Percentiles rank a stretch among this genome's conserved stretches.
Evolutionary conservation across 2,113 vertebrate species (phyloP).

Genomic region (Morone chrysops): DNA sequence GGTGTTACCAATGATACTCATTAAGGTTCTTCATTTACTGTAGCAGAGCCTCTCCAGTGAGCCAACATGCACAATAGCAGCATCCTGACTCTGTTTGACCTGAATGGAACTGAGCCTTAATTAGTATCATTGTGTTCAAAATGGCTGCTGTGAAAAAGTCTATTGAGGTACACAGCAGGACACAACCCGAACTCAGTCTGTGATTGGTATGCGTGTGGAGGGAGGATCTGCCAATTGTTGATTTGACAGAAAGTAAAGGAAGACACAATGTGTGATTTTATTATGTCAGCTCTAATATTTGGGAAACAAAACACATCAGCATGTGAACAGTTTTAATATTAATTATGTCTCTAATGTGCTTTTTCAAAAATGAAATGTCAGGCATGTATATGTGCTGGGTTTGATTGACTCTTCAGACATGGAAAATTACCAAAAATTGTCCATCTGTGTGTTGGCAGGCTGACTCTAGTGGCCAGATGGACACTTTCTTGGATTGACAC

Average conservation of each 20-base stretch:
- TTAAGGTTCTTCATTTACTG: too few relatives aligned
- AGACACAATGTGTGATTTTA: slow-evolving; percentile 1
- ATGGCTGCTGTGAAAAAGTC: too few relatives aligned
- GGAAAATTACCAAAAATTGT: slow-evolving; percentile 5
- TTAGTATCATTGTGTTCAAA: too few relatives aligned
- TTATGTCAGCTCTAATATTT: neutral
- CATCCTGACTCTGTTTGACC: too few relatives aligned
- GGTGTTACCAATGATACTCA: too few relatives aligned
- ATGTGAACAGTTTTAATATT: neutral
- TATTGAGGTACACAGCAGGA: neutral
- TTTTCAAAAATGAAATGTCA: neutral
- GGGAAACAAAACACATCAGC: neutral
- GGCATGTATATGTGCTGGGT: neutral
- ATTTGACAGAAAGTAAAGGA: neutral
- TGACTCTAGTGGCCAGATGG: slow-evolving; percentile 55
- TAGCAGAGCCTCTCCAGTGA: too few relatives aligned
- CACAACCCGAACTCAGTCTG: neutral
- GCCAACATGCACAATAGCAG: too few relatives aligned
- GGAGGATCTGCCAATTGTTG: neutral
- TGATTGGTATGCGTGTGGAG: neutral
- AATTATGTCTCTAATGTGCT: neutral
- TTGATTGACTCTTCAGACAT: slow-evolving; percentile 19
- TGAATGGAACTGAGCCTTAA: too few relatives aligned
- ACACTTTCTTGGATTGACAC: slow-evolving; percentile 58
- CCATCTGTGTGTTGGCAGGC: slow-evolving; percentile 58